A percentile compares a stretch with the other conserved stretches of the same genome.
Conservation (phyloP, 2,888 invertebrate genomes). For the Oxystoma pomonae region DNA sequence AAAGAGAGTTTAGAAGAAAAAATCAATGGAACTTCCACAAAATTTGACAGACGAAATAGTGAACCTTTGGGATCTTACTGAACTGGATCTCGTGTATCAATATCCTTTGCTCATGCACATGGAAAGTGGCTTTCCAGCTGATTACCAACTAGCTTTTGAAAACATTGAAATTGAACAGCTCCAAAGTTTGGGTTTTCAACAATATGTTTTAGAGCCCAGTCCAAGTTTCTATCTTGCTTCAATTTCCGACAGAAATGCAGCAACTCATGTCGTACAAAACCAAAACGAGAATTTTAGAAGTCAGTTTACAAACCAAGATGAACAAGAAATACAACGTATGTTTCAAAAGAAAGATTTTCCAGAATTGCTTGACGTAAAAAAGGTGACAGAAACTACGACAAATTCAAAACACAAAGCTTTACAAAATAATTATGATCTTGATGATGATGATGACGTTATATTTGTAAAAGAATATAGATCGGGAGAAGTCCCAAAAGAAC, state of each 20-base stretch:
- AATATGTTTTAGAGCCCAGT: background rate
- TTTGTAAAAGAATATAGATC: constrained; percentile 28
- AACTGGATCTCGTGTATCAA: background rate
- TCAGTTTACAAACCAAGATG: background rate
- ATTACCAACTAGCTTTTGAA: background rate
- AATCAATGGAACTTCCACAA: background rate
- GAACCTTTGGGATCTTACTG: background rate
- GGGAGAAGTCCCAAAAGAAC: background rate
- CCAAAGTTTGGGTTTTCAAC: background rate
- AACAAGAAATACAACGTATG: background rate
- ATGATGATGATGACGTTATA: constrained; percentile 30
- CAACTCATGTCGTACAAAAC: background rate
- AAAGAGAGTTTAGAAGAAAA: background rate
- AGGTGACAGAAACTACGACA: background rate
- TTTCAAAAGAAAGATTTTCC: background rate
- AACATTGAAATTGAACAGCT: background rate
- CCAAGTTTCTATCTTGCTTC: background rate
- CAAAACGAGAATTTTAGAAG: background rate
- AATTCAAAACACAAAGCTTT: too few species aligned
- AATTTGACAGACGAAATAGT: background rate
- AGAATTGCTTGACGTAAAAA: background rate
- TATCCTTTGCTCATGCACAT: background rate
- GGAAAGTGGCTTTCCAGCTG: background rate
- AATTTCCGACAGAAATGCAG: background rate
- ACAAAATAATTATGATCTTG: constrained; percentile 1